These are phyloP conservation scores for Harpegnathos saltator DNA, from an alignment of 1,140 invertebrate species.

Conservation along the genomic window DNA sequence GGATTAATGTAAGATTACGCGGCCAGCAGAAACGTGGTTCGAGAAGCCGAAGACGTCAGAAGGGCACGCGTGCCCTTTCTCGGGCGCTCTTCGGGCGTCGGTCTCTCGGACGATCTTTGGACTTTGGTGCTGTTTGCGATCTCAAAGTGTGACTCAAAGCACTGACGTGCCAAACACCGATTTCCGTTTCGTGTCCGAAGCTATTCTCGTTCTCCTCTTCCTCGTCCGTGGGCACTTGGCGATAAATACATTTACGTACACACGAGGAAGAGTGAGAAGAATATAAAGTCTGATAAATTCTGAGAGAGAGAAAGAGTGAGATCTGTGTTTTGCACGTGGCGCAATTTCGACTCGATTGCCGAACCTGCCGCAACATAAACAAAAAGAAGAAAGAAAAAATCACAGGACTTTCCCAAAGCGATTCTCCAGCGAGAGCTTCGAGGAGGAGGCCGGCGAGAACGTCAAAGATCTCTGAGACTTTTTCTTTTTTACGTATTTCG, in stretches of 20 bases:
- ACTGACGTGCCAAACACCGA: background rate
- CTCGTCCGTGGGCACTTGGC: background rate
- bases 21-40: background rate
- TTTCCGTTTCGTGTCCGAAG: constrained; percentile 2
- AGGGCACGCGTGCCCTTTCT: too few species aligned
- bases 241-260: background rate
- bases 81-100: background rate
- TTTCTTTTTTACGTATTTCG: background rate
- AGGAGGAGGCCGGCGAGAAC: background rate
- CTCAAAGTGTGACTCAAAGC: background rate
- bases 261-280: background rate
- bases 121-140: background rate
- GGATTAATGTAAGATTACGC: background rate
- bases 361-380: background rate
- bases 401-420: background rate
- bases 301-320: background rate
- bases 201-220: background rate
- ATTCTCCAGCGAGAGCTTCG: background rate
- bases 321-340: background rate
- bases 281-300: background rate
- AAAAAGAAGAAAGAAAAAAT: background rate
- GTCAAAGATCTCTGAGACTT: background rate
- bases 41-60: background rate
- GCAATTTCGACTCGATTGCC: background rate
- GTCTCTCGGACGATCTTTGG: background rate